Evolutionary conservation across 35 echinoderm and acorn worm species (phyloP).

Genomic region (Diadema setosum): DNA sequence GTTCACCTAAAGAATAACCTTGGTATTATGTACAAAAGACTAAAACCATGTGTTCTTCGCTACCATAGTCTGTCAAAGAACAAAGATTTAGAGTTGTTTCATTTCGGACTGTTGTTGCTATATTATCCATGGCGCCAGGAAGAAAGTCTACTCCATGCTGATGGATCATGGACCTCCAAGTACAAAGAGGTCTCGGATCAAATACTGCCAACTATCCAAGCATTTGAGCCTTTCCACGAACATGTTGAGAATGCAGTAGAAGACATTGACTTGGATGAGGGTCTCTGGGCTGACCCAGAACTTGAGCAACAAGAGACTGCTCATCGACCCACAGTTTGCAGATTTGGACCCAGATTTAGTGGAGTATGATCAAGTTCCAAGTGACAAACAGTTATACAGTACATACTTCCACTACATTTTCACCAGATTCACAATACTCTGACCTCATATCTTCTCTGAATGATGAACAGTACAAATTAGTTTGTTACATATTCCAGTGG

Average conservation of each 20-base stretch:
- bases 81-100: neutral
- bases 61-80: constrained; percentile 6
- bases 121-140: constrained; percentile 17
- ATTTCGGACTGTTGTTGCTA: neutral
- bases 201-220: neutral
- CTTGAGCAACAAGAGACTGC: neutral
- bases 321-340: neutral
- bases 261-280: neutral
- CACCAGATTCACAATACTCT: neutral
- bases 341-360: neutral
- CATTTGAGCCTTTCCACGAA: constrained; percentile 13
- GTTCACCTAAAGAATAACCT: neutral
- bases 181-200: neutral
- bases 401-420: neutral
- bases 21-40: neutral
- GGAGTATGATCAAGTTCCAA: neutral
- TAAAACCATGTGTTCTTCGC: neutral
- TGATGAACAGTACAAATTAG: constrained; percentile 10
- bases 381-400: neutral
- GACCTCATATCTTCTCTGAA: neutral
- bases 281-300: neutral
- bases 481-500: neutral
- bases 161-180: neutral
- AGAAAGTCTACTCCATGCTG: neutral
- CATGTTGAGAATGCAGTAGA: neutral